A percentile compares a stretch with the other conserved stretches of the same genome.
phyloP scores from a whole-genome alignment of 2,113 vertebrate genomes.

The Piprites chloris region DNA sequence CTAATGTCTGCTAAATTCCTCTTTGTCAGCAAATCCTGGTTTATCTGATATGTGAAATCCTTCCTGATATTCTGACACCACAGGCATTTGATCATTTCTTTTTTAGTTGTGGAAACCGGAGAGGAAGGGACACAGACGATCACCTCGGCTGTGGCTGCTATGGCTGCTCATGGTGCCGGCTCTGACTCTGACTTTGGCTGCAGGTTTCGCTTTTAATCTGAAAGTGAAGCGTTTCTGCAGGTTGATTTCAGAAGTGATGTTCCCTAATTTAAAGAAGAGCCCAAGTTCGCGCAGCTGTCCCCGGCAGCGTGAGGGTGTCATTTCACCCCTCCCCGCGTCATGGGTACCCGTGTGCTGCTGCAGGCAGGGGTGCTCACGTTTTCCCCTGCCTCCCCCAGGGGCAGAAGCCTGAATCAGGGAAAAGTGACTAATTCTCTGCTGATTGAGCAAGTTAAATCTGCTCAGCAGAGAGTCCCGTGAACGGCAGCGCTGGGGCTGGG shows the following conservation, averaged over 20 bases:
- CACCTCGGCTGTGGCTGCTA: background rate
- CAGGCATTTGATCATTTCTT: background rate
- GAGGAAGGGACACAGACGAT: background rate
- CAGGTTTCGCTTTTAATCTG: background rate
- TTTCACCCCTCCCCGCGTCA: rapidly evolving
- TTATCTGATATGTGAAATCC: background rate
- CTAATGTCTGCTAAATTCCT: background rate
- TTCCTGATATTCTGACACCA: background rate
- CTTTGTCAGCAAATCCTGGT: slow-evolving; percentile 13
- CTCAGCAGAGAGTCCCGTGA: background rate
- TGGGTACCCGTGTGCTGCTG: background rate
- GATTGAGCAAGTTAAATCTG: background rate
- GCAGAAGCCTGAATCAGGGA: background rate
- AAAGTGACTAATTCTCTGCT: background rate
- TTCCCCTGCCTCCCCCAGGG: background rate
- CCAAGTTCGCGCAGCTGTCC: background rate
- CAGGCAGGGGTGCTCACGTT: background rate
- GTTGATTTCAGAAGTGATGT: background rate
- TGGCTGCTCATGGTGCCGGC: background rate
- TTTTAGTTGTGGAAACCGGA: background rate
- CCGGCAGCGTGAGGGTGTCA: rapidly evolving
- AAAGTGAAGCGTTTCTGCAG: background rate
- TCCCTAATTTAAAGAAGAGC: background rate
- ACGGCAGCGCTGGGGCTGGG: background rate
- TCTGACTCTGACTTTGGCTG: background rate